Conservation (phyloP, 1,140 invertebrate species). For the Geopemphigus sp. region DNA sequence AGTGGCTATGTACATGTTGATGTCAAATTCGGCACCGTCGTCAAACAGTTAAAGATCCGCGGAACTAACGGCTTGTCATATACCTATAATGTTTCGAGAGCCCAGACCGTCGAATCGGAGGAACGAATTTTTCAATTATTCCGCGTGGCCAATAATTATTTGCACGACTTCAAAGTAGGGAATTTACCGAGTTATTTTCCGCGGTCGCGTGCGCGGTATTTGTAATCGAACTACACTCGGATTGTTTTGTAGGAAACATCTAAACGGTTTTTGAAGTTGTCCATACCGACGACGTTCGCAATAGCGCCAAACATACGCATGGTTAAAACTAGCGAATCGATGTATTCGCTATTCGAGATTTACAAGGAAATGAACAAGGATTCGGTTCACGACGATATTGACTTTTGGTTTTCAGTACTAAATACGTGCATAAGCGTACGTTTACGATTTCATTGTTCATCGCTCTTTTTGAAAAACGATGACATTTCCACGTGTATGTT, state of each 20-base stretch:
- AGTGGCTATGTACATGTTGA: neutral
- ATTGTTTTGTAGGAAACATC: slow-evolving; percentile 23
- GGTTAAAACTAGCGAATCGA: slow-evolving; percentile 6
- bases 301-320: slow-evolving; percentile 23
- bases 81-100: slow-evolving; percentile 1
- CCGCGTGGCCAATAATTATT: slow-evolving; percentile 5
- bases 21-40: slow-evolving; percentile 24
- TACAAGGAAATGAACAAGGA: neutral
- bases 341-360: slow-evolving; percentile 14
- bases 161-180: slow-evolving; percentile 30
- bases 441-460: neutral
- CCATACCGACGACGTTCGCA: neutral
- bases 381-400: neutral
- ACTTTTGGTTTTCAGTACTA: slow-evolving; percentile 25
- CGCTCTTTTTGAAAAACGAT: neutral
- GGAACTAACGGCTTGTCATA: slow-evolving; percentile 31
- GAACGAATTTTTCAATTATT: slow-evolving; percentile 34
- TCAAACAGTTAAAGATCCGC: slow-evolving; percentile 30
- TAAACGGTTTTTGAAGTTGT: slow-evolving; percentile 9
- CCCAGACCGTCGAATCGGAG: neutral
- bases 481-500: neutral
- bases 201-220: neutral
- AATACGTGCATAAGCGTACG: slow-evolving; percentile 1
- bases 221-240: neutral
- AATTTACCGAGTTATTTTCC: neutral